Conservation (phyloP, 1,140 invertebrate species). For the Tetragonula clypearis region DNA sequence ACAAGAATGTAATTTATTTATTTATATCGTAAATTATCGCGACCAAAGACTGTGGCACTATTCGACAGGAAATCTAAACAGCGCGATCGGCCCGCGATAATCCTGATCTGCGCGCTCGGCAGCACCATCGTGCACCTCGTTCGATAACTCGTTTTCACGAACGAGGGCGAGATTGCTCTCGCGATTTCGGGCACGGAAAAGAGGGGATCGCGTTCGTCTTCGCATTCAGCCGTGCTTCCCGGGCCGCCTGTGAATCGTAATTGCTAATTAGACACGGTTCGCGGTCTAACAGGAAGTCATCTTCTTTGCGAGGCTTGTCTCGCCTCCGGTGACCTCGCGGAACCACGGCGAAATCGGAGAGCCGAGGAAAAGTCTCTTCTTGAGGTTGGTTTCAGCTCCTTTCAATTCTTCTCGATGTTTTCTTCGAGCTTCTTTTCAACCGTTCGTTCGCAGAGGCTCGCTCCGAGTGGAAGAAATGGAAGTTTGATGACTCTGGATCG, state of each 20-base stretch:
- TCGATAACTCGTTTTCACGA: constrained; percentile 37
- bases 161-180: constrained; percentile 30
- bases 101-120: constrained; percentile 15
- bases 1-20: too few species aligned
- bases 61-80: too few species aligned
- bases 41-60: too few species aligned
- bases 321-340: neutral
- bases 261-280: constrained; percentile 58
- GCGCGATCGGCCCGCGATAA: constrained; percentile 23
- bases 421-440: neutral
- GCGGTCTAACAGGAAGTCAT: neutral
- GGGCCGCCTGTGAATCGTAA: constrained; percentile 54
- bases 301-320: neutral
- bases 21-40: too few species aligned
- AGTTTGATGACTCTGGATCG: too few species aligned
- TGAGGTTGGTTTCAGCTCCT: neutral
- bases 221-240: neutral
- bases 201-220: constrained; percentile 27
- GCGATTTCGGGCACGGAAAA: constrained; percentile 44
- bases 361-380: neutral
- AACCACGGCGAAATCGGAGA: neutral
- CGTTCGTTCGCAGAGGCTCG: neutral
- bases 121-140: neutral
- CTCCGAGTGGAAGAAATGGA: neutral
- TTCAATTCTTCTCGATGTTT: neutral